Evolutionary conservation across 2,113 vertebrate species (phyloP), one percentile per base, ranked within the genome.

Genomic region (Hiodon alosoides): DNA sequence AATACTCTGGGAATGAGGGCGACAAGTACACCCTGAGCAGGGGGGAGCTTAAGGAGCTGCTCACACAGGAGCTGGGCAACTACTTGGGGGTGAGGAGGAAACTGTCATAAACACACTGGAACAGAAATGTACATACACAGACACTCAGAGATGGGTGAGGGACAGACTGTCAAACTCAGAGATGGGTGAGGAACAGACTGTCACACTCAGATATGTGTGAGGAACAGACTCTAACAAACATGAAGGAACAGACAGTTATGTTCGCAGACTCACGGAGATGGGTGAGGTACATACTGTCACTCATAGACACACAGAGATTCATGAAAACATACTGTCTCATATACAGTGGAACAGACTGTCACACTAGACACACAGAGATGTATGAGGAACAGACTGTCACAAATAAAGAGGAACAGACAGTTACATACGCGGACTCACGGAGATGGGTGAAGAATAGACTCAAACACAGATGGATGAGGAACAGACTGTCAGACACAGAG

Each of bases 1-100:
- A 94, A 81, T 95, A 95, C 14, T 93, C 93, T 0, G 93, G 93
- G 8, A 90, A 90, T 83, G 93, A 96, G 79, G 94, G 93, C 0
- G 90, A 94, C 89, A 95, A 94, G 74, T 90, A 90, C 77, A 94
- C 92, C 0, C 87, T 94, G 70, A 94, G 92, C 80, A 79, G 87
- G 68, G 85, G 77, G 0, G 94, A 95, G 60, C 87, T 95, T n/a
- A 93, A 93, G 85, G 92, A 93, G 73, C 86, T 95, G 77, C 87
- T 95, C 68, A 74, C 87, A 16, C 86, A 92, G 62, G 92, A 93
- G 84, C 86, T 93, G 87, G 91, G 93, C 74, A 90, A 82, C 81
- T 90, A 90, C 68, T 67, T 91, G 31, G 88, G 88, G 88, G 88
- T 90, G 78, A 89, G 86, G 64, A 16, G 5, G 2, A 4, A 71